A percentile compares a stretch with the other conserved stretches of the same genome.
Evolutionary conservation across 2,113 vertebrate species (phyloP).

Genomic region (Tichodroma muraria): DNA sequence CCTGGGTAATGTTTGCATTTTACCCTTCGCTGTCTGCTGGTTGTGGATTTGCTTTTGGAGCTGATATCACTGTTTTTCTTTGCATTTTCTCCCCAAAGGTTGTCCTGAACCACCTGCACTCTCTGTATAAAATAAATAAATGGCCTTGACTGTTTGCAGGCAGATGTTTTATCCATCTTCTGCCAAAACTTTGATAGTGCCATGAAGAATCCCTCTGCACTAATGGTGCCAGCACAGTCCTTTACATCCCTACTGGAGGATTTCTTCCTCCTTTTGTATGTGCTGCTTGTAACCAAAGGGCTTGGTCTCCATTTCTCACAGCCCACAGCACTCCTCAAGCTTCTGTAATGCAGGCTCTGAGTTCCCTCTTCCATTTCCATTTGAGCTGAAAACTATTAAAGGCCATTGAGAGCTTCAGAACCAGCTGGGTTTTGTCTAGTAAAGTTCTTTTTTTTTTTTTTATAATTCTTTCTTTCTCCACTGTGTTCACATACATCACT

Average conservation of each 20-base stretch:
- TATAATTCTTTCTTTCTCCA: not conserved
- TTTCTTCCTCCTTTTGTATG: not conserved
- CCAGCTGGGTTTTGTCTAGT: not conserved
- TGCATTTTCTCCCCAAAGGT: not conserved
- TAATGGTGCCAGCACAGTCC: not conserved
- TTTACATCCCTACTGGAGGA: not conserved
- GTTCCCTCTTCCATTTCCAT: constrained; percentile 16
- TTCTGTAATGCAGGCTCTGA: not conserved
- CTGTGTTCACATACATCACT: not conserved
- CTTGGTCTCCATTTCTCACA: not conserved
- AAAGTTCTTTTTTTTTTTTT: not conserved
- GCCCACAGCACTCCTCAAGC: not conserved
- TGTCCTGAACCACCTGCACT: not conserved
- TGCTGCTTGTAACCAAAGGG: not conserved
- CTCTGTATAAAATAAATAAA: not conserved
- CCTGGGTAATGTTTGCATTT: not conserved
- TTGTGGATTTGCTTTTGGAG: not conserved
- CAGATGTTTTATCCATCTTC: not conserved
- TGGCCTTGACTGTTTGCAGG: not conserved
- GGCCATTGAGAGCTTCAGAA: not conserved
- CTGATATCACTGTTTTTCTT: not conserved
- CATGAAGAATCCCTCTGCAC: not conserved
- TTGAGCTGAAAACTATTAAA: constrained; percentile 4
- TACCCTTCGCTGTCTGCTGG: not conserved
- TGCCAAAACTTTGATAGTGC: not conserved